A percentile compares a stretch with the other conserved stretches of the same genome.
Conservation (phyloP, 1,140 invertebrate species). For the Neodiprion pinetum region DNA sequence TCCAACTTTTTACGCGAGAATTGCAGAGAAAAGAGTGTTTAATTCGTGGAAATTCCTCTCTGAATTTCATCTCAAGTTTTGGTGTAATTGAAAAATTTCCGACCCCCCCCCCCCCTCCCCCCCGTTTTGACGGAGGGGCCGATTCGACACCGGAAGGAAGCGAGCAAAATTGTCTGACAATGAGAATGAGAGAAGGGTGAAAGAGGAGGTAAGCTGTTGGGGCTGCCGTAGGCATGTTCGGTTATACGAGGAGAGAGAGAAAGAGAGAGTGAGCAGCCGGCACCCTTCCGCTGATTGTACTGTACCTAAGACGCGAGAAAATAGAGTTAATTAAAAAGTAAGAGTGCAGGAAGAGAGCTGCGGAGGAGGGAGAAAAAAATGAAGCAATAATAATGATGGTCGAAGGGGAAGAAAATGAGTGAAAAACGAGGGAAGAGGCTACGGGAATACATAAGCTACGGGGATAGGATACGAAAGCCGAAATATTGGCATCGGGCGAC, state of each 20-base stretch:
- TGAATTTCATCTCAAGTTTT: slow-evolving; percentile 19
- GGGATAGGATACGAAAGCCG: neutral
- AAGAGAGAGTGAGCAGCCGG: slow-evolving; percentile 9
- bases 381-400: neutral
- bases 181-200: neutral
- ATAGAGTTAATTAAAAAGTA: slow-evolving; percentile 48
- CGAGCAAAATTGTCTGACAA: neutral
- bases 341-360: slow-evolving; percentile 23
- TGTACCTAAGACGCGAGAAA: slow-evolving; percentile 44
- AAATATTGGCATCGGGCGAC: neutral
- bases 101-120: slow-evolving; percentile 30
- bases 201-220: too few relatives aligned
- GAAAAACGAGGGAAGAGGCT: neutral
- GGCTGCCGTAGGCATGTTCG: slow-evolving; percentile 13
- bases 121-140: neutral
- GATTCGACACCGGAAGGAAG: neutral
- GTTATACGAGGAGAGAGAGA: neutral
- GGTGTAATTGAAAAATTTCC: slow-evolving; percentile 48
- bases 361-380: neutral
- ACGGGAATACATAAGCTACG: neutral
- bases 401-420: neutral
- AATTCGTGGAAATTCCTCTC: neutral
- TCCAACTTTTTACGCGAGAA: too few relatives aligned
- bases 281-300: slow-evolving; percentile 28
- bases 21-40: neutral